Evolutionary conservation across 2,888 invertebrate genomes (phyloP).

Genomic region (Hydriomena furcata): DNA sequence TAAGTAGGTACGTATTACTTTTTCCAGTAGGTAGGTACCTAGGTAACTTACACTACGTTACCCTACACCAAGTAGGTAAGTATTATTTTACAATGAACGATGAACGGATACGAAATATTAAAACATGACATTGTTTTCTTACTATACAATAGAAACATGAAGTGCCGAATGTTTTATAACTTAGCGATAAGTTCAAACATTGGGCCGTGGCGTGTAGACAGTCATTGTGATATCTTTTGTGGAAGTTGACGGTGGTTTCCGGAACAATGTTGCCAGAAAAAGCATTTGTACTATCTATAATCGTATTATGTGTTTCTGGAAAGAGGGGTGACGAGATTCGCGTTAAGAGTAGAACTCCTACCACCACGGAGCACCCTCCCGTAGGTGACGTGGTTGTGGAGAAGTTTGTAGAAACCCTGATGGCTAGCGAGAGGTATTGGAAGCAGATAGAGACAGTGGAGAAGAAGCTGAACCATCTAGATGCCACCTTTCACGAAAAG

Average conservation of each 20-base stretch:
- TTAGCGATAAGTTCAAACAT: slow-evolving; percentile 24
- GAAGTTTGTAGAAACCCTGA: slow-evolving; percentile 67
- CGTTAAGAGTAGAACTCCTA: slow-evolving; percentile 16
- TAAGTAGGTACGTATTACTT: no score
- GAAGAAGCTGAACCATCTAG: slow-evolving; percentile 58
- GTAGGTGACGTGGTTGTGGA: slow-evolving; percentile 59
- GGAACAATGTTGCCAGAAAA: slow-evolving; percentile 38
- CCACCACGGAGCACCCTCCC: slow-evolving; percentile 37
- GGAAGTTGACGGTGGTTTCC: slow-evolving; percentile 24
- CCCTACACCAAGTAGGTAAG: no score
- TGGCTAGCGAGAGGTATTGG: slow-evolving; percentile 65
- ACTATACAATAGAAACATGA: slow-evolving; percentile 25
- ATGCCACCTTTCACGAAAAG: slow-evolving; percentile 59
- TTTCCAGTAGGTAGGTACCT: not conserved
- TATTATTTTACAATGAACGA: not conserved
- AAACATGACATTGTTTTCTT: slow-evolving; percentile 46
- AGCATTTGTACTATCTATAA: slow-evolving; percentile 19
- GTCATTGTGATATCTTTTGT: slow-evolving; percentile 30
- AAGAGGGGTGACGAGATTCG: slow-evolving; percentile 21
- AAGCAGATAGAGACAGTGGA: slow-evolving; percentile 66
- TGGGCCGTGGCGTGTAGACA: not conserved
- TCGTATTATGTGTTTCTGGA: slow-evolving; percentile 22
- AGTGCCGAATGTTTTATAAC: slow-evolving; percentile 29
- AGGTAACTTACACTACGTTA: no score
- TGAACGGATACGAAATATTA: slow-evolving; percentile 25